Evolutionary conservation across 2,797 vertebrate species (phyloP).

Genomic region (Eutrigla gurnardus): DNA sequence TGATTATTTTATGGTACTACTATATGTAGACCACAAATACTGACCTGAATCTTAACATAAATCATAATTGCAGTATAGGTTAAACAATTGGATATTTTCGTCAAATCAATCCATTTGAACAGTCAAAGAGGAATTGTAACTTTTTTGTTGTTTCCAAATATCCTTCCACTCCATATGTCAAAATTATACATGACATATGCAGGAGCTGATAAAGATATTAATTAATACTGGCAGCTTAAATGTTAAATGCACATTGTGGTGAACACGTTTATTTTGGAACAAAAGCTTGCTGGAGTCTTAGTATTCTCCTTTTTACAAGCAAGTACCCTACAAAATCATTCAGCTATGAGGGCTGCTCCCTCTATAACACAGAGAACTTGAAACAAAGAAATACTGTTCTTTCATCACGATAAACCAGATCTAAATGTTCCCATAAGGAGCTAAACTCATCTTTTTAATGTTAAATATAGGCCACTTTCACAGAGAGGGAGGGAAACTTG

Average conservation of each 20-base stretch:
- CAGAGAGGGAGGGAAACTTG: conserved; percentile 16
- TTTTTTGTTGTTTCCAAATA: neutral
- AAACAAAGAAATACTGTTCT: conserved; percentile 9
- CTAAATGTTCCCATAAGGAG: neutral
- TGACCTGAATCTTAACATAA: neutral
- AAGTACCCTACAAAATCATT: neutral
- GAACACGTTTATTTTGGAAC: neutral
- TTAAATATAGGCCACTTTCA: conserved; percentile 36
- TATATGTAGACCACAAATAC: neutral
- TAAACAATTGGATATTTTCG: neutral
- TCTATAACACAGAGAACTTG: neutral
- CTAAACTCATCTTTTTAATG: conserved; percentile 25
- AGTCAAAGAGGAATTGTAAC: neutral
- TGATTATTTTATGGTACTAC: neutral
- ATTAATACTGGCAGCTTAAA: neutral
- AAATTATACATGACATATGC: neutral
- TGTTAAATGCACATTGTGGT: neutral
- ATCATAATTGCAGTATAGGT: neutral
- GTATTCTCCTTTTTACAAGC: neutral
- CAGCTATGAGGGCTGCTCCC: neutral
- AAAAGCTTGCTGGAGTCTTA: neutral
- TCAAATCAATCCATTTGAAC: neutral
- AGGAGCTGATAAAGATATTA: conserved; percentile 13
- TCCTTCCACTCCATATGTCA: neutral
- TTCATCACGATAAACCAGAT: neutral